A percentile compares a stretch with the other conserved stretches of the same genome.
phyloP scores from a whole-genome alignment of 2,888 invertebrate genomes.

The Vannuccia rotundouncinata region DNA sequence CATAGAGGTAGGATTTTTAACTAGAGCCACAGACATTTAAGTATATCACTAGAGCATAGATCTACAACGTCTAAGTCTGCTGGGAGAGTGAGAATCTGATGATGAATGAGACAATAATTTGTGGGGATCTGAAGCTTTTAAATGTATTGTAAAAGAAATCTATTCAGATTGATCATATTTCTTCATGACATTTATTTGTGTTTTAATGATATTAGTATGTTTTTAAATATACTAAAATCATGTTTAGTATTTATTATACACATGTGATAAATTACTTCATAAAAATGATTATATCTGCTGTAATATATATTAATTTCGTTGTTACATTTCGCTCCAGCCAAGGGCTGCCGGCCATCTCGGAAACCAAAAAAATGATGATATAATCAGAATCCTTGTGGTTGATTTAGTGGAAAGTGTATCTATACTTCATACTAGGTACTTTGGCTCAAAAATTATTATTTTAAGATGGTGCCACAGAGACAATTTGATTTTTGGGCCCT shows the following conservation, averaged over 20 bases:
- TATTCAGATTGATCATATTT: conserved; percentile 5
- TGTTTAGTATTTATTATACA: conserved; percentile 19
- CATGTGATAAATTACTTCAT: conserved; percentile 2
- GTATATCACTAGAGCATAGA: no score
- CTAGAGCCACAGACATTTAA: no score
- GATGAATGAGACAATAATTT: conserved; percentile 16
- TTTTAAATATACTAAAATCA: neutral
- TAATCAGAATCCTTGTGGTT: neutral
- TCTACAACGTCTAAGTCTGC: no score
- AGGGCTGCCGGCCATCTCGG: neutral
- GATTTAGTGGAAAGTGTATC: conserved; percentile 12
- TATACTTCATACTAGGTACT: conserved; percentile 12
- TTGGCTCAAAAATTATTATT: neutral
- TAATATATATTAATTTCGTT: conserved; percentile 6
- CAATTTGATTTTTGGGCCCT: neutral
- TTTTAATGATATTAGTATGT: conserved; percentile 20
- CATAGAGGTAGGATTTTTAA: no score
- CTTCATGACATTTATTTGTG: neutral
- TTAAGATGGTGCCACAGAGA: neutral
- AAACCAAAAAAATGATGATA: neutral
- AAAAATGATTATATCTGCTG: conserved; percentile 4
- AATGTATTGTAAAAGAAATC: conserved; percentile 5
- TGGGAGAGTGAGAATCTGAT: conserved; percentile 3
- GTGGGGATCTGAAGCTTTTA: conserved; percentile 7
- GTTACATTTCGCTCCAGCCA: conserved; percentile 18